Evolutionary conservation across 2,888 invertebrate genomes (phyloP).

Genomic region (Pseudolycoriella hygida): DNA sequence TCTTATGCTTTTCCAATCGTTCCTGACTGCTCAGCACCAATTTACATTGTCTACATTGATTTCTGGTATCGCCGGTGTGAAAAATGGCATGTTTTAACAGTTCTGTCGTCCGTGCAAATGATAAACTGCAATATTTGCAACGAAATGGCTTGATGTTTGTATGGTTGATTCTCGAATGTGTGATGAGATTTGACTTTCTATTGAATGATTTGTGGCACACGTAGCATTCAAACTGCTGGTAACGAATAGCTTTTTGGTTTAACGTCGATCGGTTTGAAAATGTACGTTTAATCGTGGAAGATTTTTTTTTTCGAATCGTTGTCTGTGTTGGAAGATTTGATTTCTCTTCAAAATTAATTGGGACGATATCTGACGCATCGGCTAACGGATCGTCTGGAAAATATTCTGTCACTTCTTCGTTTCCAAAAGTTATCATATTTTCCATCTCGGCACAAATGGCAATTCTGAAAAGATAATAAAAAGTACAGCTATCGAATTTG

Average conservation of each 20-base stretch:
- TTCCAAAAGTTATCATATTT: not conserved
- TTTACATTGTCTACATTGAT: constrained; percentile 1
- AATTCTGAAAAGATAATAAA: too few species aligned
- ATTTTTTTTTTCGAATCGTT: too few species aligned
- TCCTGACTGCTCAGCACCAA: not conserved
- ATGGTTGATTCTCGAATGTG: constrained; percentile 3
- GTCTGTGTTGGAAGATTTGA: not conserved
- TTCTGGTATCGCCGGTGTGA: not conserved
- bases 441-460: too few species aligned
- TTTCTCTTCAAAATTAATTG: not conserved
- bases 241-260: not conserved
- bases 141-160: not conserved
- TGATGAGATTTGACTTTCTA: constrained; percentile 1
- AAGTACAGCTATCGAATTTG: too few species aligned
- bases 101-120: not conserved
- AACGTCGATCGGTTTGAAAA: not conserved
- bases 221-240: constrained; percentile 1
- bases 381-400: not conserved
- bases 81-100: not conserved
- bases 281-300: too few species aligned
- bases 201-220: constrained; percentile 1
- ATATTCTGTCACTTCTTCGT: not conserved
- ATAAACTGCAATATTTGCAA: not conserved
- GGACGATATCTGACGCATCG: not conserved
- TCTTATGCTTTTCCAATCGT: constrained; percentile 1